phyloP scores from a whole-genome alignment of 2,797 vertebrate genomes.

The Delichon dasypus region DNA sequence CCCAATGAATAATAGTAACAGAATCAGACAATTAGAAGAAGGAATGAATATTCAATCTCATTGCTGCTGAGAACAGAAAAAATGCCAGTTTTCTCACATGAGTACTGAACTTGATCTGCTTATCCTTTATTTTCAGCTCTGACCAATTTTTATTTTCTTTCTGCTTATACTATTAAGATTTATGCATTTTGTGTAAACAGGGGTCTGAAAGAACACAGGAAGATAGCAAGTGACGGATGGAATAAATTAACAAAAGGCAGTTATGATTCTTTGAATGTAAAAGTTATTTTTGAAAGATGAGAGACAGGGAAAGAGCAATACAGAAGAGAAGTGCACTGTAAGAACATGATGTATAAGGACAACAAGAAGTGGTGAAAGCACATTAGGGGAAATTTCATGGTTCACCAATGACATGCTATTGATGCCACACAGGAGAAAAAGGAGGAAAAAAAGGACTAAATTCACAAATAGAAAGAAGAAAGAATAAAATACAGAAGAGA shows the following conservation, averaged over 20 bases:
- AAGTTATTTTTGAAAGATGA: slow-evolving; percentile 4
- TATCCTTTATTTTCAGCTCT: not conserved
- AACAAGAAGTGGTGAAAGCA: not conserved
- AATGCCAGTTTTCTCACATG: not conserved
- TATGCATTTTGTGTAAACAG: not conserved
- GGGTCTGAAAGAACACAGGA: not conserved
- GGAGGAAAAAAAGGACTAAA: not conserved
- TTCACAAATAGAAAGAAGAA: slow-evolving; percentile 6
- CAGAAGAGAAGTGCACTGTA: not conserved
- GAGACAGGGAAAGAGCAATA: not conserved
- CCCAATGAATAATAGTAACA: not conserved
- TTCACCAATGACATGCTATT: not conserved
- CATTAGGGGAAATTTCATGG: not conserved
- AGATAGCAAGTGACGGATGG: not conserved
- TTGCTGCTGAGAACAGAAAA: not conserved
- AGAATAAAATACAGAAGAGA: slow-evolving; percentile 1
- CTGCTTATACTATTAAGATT: not conserved
- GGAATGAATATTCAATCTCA: not conserved
- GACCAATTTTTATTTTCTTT: not conserved
- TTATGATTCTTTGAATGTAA: not conserved
- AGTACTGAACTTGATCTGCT: not conserved
- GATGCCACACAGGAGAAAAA: not conserved
- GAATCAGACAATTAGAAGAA: not conserved
- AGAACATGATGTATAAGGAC: not conserved
- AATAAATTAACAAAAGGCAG: not conserved